These are phyloP conservation scores for Psophia crepitans DNA, from an alignment of 2,113 vertebrate species.

Conservation along the genomic window DNA sequence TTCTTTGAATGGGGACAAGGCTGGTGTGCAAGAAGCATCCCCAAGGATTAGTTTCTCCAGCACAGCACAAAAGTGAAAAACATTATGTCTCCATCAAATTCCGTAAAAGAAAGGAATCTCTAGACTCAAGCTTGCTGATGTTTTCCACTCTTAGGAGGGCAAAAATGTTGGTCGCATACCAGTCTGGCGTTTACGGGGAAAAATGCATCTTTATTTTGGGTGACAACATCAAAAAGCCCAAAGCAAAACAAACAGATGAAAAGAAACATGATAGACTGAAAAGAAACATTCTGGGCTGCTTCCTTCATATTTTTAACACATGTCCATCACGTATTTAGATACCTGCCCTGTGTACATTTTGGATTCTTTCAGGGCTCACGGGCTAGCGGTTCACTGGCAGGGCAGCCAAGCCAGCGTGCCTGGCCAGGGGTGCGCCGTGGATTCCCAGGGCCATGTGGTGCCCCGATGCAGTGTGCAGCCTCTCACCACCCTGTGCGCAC, in stretches of 20 bases:
- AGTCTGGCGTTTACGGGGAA: not conserved
- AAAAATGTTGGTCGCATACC: not conserved
- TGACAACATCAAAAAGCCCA: not conserved
- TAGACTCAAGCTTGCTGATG: not conserved
- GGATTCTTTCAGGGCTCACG: not conserved
- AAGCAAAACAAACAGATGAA: not conserved
- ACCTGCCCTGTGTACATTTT: not conserved
- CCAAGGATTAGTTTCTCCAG: not conserved
- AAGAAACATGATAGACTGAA: not conserved
- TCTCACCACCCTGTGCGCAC: not conserved
- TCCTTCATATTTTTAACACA: not conserved
- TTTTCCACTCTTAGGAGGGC: not conserved
- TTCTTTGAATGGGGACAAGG: not conserved
- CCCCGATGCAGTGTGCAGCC: not conserved
- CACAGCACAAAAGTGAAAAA: not conserved
- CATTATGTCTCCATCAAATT: not conserved
- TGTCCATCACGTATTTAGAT: not conserved
- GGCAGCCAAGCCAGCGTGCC: not conserved
- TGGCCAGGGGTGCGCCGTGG: not conserved
- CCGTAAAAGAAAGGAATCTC: not conserved
- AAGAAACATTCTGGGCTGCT: not conserved
- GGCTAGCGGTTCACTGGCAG: not conserved
- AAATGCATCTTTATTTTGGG: not conserved
- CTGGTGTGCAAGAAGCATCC: not conserved
- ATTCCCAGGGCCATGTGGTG: not conserved